Base-by-base conservation (phyloP, 2,888 invertebrate genomes). In the Eupithecia dodoneata region DNA sequence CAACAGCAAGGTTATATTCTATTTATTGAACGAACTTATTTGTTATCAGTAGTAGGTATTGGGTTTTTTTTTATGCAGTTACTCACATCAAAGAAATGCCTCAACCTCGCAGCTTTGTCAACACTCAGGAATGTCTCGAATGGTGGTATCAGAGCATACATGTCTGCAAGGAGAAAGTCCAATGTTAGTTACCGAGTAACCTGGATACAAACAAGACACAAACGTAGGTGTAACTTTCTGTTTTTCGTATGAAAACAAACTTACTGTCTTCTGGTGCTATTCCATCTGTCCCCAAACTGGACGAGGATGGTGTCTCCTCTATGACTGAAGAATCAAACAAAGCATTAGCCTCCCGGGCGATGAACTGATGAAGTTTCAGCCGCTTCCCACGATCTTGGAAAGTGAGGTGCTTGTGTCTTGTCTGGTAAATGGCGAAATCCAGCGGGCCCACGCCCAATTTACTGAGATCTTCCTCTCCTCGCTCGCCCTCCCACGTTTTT, bases 401-500 rank as follows among this genome's bases (percentile, higher is more conserved):
- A 74, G 97, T 97, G 65, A 98, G 95, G 84, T 97, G 97, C 89
- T 98, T 98, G 87, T 98, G 97, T 45, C 98, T 96, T 80, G 97
- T 96, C 86, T 97, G 97, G 90, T 98, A 98, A 72, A 97, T 96
- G 71, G 97, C 96, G 88, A 97, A 98, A 91, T 97, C 97, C 81
- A 97, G 94, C 67, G 92, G 87, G 65, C 94, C 94, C 67, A 96
- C 94, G 76, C 96, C 96, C 81, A 96, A 91, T 88, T 96, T 96
- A 44, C 95, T 85, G 79, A 98, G 93, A 88, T 98, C 97, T 74
- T 96, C 97, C 86, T 97, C 97, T 77, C 98, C 97, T 86, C 97
- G 96, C 89, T 98, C 98, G 47, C 97, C 96, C 89, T 98, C 98
- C 98, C 98, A 98, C 85, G 98, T 96, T 94, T 98, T 98, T 93